Evolutionary conservation across 2,113 vertebrate genomes (phyloP).

Genomic region (Chrysochloris asiatica): DNA sequence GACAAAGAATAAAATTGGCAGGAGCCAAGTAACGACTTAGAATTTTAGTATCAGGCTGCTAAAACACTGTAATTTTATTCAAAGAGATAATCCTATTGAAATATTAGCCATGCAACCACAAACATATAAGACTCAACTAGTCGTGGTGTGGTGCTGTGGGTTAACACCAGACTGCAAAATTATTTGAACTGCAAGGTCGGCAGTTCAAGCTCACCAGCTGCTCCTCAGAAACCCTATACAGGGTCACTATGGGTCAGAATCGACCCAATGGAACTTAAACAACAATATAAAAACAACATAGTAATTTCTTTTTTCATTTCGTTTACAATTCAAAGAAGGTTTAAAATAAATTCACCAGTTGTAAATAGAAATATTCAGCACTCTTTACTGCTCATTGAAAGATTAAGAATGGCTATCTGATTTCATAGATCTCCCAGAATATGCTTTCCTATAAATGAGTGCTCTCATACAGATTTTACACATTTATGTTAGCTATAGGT

Average conservation of each 20-base stretch:
- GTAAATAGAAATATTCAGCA: slow-evolving; percentile 49
- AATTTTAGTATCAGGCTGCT: neutral
- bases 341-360: slow-evolving; percentile 16
- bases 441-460: slow-evolving; percentile 51
- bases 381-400: neutral
- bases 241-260: too few relatives aligned
- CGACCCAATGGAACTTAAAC: too few relatives aligned
- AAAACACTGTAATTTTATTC: neutral
- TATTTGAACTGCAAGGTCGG: too few relatives aligned
- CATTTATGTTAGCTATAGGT: slow-evolving; percentile 72
- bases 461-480: slow-evolving; percentile 64
- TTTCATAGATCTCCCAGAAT: slow-evolving; percentile 71
- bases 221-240: too few relatives aligned
- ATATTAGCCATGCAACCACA: neutral
- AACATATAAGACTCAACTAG: neutral
- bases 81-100: neutral
- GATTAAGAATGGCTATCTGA: slow-evolving; percentile 52
- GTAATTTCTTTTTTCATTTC: neutral
- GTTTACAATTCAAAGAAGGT: neutral
- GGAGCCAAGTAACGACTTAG: neutral
- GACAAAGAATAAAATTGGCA: neutral
- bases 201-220: too few relatives aligned
- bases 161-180: too few relatives aligned
- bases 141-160: too few relatives aligned
- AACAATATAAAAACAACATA: neutral